Evolutionary conservation across 2,797 vertebrate species (phyloP), one percentile per base, ranked within the genome.

Genomic region (Mallotus villosus): DNA sequence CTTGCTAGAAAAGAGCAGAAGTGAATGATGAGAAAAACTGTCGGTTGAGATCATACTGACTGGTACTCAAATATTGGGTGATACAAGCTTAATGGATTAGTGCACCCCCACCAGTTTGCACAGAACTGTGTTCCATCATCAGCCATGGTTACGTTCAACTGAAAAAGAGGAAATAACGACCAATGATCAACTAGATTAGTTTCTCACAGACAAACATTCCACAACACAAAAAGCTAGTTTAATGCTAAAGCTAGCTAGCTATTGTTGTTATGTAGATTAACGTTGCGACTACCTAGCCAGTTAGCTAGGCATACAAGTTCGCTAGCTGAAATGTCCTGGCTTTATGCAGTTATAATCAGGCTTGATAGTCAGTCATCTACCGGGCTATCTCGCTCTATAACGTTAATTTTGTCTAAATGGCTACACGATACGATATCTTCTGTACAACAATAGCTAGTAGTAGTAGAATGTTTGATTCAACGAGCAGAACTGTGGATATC

Each of bases 1-100:
- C 87, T 97, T 95, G 92, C 97, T 99, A 80, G 0, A 72, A 68
- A 86, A 69, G 63, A n/a, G 11, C n/a, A 62, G 2, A 11, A 8
- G 32, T 34, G 8, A 34, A 34, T 8, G 14, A 1, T 7, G 27
- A 11, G 57, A n/a, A 29, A 46, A 27, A 21, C 7, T 11, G 59
- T 16, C 49, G 60, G 21, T 49, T 16, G 4, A 4, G 11, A 22
- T 37, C 55, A 16, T 5, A 37, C 17, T 16, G 5, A 16, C 8
- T 25, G 1, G 16, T 19, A 55, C 1, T 12, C 5, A 12, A 25
- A 49, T 21, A 12, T 19, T 14, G 34, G 37, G 69, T 21, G 29
- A 1, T 63, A 1, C 16, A 21, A 0, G 17, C 17, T 9, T 11
- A 51, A 46, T 12, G 12, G 41, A 58, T 9, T 32, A 12, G 2